Evolutionary conservation across 1,140 invertebrate genomes (phyloP), one percentile per base, ranked within the genome.

Genomic region (Drosophila sproati): DNA sequence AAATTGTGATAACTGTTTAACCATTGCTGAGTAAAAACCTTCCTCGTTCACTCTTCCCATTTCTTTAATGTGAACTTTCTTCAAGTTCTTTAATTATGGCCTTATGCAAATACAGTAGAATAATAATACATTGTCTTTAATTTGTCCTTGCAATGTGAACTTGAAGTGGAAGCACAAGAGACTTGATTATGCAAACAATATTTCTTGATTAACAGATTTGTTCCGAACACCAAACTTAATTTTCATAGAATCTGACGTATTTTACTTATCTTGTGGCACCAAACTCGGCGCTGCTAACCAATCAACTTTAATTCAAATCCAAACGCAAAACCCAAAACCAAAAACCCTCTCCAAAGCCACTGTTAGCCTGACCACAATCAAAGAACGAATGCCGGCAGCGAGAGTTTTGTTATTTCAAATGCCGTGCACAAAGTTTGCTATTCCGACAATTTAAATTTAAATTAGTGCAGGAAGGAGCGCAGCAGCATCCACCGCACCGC

Each of bases 401-500:
- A 78, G 78, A 86, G 71, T 73, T 78, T 35, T 78, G 68, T 76
- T 81, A 54, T 56, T 73, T 72, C 54, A 29, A 29, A 59, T 71
- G 37, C 41, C 12, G 32, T 6, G 51, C 51, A 35, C 57, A 60
- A 48, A 48, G 43, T 61, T 73, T 55, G 51, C 47, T 47, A 39
- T 39, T 50, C 8, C 55, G 62, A 52, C 60, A 72, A 64, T 86
- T 86, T 70, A 61, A 82, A 76, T 68, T 71, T 20, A 86, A 86
- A 81, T 82, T 69, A 73, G 64, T 68, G 35, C 52, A 29, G n/a
- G 32, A 6, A 31, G 37, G 5, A n/a, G 29, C 4, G 41, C 12
- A 10, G 41, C 50, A 52, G 8, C 35, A 12, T 35, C 48, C 8
- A 7, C 37, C 6, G 43, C 20, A 35, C 28, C 7, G n/a, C 37